These are phyloP conservation scores for Macrophya alboannulata DNA, from an alignment of 2,888 invertebrate species.

Conservation along the genomic window DNA sequence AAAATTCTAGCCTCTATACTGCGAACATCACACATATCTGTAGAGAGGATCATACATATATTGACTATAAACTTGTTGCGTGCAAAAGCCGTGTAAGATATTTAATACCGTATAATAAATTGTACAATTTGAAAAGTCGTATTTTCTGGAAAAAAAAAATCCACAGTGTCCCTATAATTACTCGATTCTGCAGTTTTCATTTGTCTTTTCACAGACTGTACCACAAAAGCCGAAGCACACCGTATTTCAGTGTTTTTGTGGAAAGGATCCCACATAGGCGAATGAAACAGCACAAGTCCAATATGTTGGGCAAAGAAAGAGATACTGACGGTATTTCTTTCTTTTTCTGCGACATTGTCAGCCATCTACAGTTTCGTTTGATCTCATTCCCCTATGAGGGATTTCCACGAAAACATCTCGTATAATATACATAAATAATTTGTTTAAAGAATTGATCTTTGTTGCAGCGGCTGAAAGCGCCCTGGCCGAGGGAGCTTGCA, in stretches of 20 bases:
- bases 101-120: not conserved
- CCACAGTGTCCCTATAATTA: not conserved
- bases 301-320: no score
- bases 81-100: not conserved
- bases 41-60: no score
- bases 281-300: no score
- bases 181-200: constrained; percentile 3
- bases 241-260: not conserved
- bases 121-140: not conserved
- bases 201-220: not conserved
- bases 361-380: not conserved
- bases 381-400: not conserved
- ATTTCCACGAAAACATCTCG: not conserved
- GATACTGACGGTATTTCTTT: not conserved
- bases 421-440: not conserved
- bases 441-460: not conserved
- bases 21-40: no score
- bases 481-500: constrained; percentile 31
- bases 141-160: not conserved
- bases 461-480: constrained; percentile 47
- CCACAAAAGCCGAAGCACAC: not conserved
- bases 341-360: not conserved
- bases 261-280: no score
- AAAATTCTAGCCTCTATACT: no score
- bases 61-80: no score